Evolutionary conservation across 1,140 invertebrate species (phyloP), one percentile per base, ranked within the genome.

Genomic region (Sitophilus oryzae): DNA sequence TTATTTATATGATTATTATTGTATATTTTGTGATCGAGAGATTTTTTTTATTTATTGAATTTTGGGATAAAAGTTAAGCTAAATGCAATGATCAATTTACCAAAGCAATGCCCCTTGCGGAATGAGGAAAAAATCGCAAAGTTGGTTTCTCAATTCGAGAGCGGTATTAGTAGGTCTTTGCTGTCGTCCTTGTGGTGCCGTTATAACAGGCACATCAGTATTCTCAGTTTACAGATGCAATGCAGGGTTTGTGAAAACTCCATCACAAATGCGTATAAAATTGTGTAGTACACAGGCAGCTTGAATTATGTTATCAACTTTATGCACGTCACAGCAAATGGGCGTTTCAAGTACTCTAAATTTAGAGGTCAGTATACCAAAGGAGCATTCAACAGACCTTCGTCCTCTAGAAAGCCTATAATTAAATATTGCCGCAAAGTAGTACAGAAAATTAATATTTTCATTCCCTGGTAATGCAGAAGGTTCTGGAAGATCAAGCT

Each of bases 291-390:
- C 37, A 40, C 37, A 40, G 5, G 14, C 10, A 40, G 37, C 37
- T 40, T 40, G 37, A 40, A 40, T 40, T 40, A 40, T 40, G 37
- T n/a, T n/a, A n/a, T n/a, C n/a, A n/a, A n/a, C n/a, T n/a, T n/a
- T n/a, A n/a, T n/a, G n/a, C n/a, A n/a, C n/a, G n/a, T n/a, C n/a
- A n/a, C n/a, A n/a, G n/a, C n/a, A n/a, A n/a, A n/a, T n/a, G n/a
- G n/a, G n/a, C n/a, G n/a, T n/a, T n/a, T n/a, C n/a, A n/a, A n/a
- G n/a, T n/a, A n/a, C n/a, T n/a, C n/a, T n/a, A n/a, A n/a, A n/a
- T n/a, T 40, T 40, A 40, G 37, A 40, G 37, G 9, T 40, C 37
- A 40, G 16, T 40, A 40, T 40, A 6, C 37, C 37, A 40, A 40
- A 40, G 37, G 37, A 40, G 37, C 37, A 40, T 40, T 40, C 37